phyloP scores from a whole-genome alignment of 2,113 vertebrate species.

The Sciurus niger region DNA sequence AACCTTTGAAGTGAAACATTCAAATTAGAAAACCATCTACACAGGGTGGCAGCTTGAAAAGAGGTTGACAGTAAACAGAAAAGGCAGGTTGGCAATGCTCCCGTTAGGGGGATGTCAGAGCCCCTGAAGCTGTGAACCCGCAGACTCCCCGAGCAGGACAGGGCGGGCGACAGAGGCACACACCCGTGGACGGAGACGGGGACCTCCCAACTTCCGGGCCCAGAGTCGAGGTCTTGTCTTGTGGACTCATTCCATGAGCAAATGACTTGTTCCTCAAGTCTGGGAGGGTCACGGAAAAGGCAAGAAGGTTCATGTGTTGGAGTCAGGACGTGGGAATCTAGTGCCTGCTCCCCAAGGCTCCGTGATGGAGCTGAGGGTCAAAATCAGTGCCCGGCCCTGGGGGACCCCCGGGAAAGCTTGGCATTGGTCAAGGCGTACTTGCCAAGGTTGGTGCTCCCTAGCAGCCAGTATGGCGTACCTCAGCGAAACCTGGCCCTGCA shows the following conservation, averaged over 20 bases:
- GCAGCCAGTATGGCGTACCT: no score
- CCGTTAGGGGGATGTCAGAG: background rate
- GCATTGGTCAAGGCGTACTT: no score
- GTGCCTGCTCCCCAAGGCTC: fast-evolving
- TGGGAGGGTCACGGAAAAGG: background rate
- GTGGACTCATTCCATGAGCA: background rate
- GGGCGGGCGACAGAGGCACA: fast-evolving
- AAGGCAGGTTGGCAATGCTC: background rate
- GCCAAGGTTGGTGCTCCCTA: no score
- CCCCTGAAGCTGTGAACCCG: fast-evolving
- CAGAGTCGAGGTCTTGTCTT: background rate
- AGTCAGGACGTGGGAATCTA: fast-evolving
- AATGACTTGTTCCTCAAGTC: background rate
- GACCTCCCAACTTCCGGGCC: background rate
- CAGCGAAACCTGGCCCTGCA: background rate
- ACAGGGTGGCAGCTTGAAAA: background rate
- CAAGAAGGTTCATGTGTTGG: fast-evolving
- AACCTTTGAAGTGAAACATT: background rate
- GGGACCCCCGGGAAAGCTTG: background rate
- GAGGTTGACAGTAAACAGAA: background rate
- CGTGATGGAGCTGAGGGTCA: background rate
- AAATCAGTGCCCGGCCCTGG: no score
- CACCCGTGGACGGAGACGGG: fast-evolving
- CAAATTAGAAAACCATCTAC: background rate
- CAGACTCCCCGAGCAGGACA: fast-evolving